Evolutionary conservation across 2,113 vertebrate genomes (phyloP), one percentile per base, ranked within the genome.

Genomic region (Andinoacara biseriatus): DNA sequence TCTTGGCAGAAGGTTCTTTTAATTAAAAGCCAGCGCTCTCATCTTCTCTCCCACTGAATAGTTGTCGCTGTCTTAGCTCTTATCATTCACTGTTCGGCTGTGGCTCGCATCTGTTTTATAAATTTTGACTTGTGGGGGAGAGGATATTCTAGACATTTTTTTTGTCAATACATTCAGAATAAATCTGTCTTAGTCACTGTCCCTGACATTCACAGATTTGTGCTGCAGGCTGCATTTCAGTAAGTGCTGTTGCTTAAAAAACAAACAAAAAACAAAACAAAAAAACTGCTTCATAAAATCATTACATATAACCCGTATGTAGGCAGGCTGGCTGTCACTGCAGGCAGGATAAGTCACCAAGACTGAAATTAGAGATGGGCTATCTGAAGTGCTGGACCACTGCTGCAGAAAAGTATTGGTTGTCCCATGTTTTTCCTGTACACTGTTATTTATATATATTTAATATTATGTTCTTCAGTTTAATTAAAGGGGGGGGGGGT

Each of bases 1-100:
- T 40, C 67, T 90, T 88, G 87, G 90, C 78, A 81, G 59, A 18
- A 31, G n/a, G 78, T 83, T 88, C 43, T 83, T 49, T 74, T 76
- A 80, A 83, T 92, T 87, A 82, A 87, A 69, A 90, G 33, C 81
- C 89, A 87, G 89, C 74, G 18, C 84, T 67, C 83, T 74, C 81
- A 33, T 72, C 78, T 69, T 75, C 61, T 72, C 82, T 78, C 81
- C 83, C 82, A 63, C 82, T 57, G 52, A 91, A 80, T 49, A 60
- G 60, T 67, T 90, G 67, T 40, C 65, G 76, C 60, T 29, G 78
- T 88, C 82, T 88, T 78, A 86, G 78, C 74, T 56, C 29, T 86
- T 87, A 87, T 86, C 92, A 84, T 86, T 80, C 62, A 43, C 78
- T 59, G 56, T 84, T 86, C 86, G 10, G 61, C 69, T 59, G 54